A percentile compares a stretch with the other conserved stretches of the same genome.
These are phyloP conservation scores for Luidia sarsii DNA, from an alignment of 53 echinoderm and acorn worm genomes.

Conservation along the genomic window DNA sequence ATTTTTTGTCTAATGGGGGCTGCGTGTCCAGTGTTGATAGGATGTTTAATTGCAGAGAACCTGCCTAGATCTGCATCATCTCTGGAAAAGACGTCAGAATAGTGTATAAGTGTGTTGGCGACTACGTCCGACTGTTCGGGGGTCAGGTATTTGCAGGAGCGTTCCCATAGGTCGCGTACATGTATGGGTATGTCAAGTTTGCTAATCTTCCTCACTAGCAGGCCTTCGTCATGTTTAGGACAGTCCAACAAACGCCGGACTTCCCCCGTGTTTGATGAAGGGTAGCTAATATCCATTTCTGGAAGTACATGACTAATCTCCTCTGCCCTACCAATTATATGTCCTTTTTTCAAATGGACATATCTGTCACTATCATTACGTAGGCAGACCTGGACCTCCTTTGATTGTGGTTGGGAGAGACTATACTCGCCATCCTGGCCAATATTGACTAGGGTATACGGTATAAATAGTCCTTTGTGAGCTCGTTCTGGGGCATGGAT, in stretches of 20 bases:
- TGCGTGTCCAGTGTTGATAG: too few species aligned
- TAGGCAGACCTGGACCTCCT: background rate
- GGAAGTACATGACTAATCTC: background rate
- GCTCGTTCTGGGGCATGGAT: background rate
- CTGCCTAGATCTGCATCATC: too few species aligned
- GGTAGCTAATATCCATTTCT: background rate
- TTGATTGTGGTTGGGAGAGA: background rate
- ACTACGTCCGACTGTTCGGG: conserved; percentile 2
- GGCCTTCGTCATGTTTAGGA: background rate
- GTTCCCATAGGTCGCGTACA: too few species aligned
- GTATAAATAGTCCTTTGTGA: too few species aligned
- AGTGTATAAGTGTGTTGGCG: conserved; percentile 9
- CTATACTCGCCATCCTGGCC: background rate
- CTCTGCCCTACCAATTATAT: too few species aligned
- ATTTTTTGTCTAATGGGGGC: background rate
- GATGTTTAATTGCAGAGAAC: too few species aligned
- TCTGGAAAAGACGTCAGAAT: too few species aligned
- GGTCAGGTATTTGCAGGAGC: too few species aligned
- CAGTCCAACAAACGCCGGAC: too few species aligned
- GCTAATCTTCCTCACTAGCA: background rate
- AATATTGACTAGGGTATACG: background rate
- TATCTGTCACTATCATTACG: background rate
- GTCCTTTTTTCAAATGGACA: too few species aligned
- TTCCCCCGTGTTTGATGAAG: background rate
- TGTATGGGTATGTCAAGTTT: background rate